Evolutionary conservation across 2,888 invertebrate species (phyloP), one percentile per base, ranked within the genome.

Genomic region (Phoenoteleia sp.): DNA sequence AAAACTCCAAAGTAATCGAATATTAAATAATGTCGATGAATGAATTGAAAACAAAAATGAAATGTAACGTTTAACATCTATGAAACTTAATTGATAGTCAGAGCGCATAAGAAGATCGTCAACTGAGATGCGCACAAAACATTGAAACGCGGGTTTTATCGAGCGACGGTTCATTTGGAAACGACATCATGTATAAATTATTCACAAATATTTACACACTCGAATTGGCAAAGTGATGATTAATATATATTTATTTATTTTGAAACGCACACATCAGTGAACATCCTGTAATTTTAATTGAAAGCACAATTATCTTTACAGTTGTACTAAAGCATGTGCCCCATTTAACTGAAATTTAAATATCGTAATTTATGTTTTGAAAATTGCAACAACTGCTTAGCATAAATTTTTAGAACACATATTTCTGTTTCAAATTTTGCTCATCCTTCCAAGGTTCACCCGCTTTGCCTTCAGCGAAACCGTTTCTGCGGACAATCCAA

Each of bases 81-180:
- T 62, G 45, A 25, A 45, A 45, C 45, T 45, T 62, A 62, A 62
- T 62, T 62, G 62, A 42, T 25, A 17, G 42, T 42, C 21, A 42
- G 62, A 62, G 62, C 21, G 62, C 25, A 17, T 62, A 62, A 62
- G 62, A 62, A 42, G 45, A 45, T 62, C 60, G 58, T 9, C 23
- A n/a, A n/a, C n/a, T 25, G 42, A 39, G 60, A 60, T 11, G 25
- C 45, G 11, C 9, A 27, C 45, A 62, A 62, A 62, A 45, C 45
- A 62, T 42, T 62, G 42, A 60, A 52, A 25, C 7, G 25, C 4
- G 25, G 42, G 15, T 62, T 62, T 62, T 45, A 45, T 62, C 27
- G 45, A 45, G 45, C 45, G 45, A 17, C 42, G 25, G 42, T 62
- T 62, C 45, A 45, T 62, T 62, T 13, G 25, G 42, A 60, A 58